Conservation (phyloP, 2,888 invertebrate species). For the Microdon myrmicae region DNA sequence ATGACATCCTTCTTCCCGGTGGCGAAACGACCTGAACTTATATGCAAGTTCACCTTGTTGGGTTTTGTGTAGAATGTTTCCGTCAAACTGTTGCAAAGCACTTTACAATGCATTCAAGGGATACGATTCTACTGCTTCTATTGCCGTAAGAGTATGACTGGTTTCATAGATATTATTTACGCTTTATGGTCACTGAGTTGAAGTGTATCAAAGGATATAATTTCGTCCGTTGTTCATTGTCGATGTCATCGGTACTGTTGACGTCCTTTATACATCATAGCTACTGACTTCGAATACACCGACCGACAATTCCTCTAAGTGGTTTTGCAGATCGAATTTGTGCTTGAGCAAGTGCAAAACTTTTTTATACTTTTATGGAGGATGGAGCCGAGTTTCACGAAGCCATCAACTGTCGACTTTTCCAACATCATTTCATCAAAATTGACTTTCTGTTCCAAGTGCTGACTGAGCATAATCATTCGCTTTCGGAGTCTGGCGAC, state of each 20-base stretch:
- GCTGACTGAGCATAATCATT: too few species aligned
- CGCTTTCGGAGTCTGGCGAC: too few species aligned
- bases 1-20: constrained; percentile 24
- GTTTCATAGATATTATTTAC: constrained; percentile 44
- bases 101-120: constrained; percentile 21
- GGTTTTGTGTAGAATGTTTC: constrained; percentile 38
- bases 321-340: constrained; percentile 53
- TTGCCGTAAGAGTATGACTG: constrained; percentile 22
- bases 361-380: constrained; percentile 23
- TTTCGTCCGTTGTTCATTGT: constrained; percentile 24
- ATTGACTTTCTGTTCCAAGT: too few species aligned
- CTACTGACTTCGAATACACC: constrained; percentile 24
- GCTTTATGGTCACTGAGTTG: constrained; percentile 37
- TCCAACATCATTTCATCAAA: constrained; percentile 13
- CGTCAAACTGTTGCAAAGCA: constrained; percentile 32
- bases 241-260: constrained; percentile 17
- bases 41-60: background rate
- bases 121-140: too few species aligned
- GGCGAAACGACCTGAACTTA: background rate
- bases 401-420: constrained; percentile 10
- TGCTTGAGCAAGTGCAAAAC: constrained; percentile 50
- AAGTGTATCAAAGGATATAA: constrained; percentile 43
- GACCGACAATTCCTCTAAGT: constrained; percentile 45
- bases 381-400: constrained; percentile 3
- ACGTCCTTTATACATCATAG: constrained; percentile 45